A percentile compares a stretch with the other conserved stretches of the same genome.
phyloP scores from a whole-genome alignment of 2,797 vertebrate species.

The Atherinosoma microstoma region DNA sequence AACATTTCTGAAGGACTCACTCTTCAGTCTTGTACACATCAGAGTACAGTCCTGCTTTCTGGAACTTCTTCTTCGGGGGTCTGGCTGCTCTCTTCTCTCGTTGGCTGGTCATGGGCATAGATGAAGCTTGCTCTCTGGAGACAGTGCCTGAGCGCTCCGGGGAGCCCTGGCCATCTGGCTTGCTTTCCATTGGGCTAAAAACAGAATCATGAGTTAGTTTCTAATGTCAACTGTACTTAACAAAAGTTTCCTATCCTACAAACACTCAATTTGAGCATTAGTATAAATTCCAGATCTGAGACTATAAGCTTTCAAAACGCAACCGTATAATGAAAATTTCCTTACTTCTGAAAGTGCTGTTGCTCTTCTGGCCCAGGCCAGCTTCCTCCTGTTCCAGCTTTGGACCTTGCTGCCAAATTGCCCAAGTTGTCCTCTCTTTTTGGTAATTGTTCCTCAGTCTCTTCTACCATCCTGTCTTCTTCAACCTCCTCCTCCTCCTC shows the following conservation, averaged over 20 bases:
- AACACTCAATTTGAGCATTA: conserved; percentile 30
- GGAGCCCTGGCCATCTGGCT: conserved; percentile 83
- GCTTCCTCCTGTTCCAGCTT: conserved; percentile 62
- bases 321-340: conserved; percentile 9
- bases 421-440: conserved; percentile 75
- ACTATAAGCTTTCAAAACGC: neutral
- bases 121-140: conserved; percentile 79
- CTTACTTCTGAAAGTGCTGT: conserved; percentile 81
- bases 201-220: conserved; percentile 63
- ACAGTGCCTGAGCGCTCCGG: conserved; percentile 81
- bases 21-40: conserved; percentile 97
- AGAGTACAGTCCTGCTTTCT: conserved; percentile 98
- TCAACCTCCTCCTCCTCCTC: conserved; percentile 65
- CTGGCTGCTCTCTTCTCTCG: conserved; percentile 94
- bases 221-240: conserved; percentile 39
- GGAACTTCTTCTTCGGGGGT: conserved; percentile 98
- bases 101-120: conserved; percentile 83
- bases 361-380: conserved; percentile 83
- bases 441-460: conserved; percentile 64
- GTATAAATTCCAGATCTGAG: conserved; percentile 1
- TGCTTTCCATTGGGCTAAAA: conserved; percentile 81
- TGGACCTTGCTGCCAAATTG: conserved; percentile 60
- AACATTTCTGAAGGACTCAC: conserved; percentile 82
- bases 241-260: conserved; percentile 41
- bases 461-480: conserved; percentile 70